These are phyloP conservation scores for Drosophila triauraria DNA, from an alignment of 1,140 invertebrate genomes.

Conservation along the genomic window DNA sequence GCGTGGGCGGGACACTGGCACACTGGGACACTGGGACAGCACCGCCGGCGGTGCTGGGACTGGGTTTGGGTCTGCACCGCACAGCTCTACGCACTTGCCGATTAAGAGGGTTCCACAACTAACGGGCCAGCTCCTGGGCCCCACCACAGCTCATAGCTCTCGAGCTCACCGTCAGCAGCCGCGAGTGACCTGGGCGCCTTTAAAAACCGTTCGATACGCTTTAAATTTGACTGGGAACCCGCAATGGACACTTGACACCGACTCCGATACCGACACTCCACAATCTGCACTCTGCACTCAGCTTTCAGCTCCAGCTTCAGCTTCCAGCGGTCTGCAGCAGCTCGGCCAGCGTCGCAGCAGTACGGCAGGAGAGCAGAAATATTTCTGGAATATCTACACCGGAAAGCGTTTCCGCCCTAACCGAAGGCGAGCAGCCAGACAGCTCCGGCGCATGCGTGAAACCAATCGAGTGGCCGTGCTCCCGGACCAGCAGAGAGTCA, in stretches of 20 bases:
- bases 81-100: conserved; percentile 22
- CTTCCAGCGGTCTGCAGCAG: conserved; percentile 19
- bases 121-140: conserved; percentile 2
- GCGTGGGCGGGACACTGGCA: conserved; percentile 12
- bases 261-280: background rate
- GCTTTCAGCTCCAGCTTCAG: conserved; percentile 8
- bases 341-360: conserved; percentile 38
- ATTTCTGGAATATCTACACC: conserved; percentile 83
- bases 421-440: conserved; percentile 20
- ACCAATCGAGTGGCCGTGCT: conserved; percentile 15
- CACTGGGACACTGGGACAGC: conserved; percentile 4
- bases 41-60: conserved; percentile 13
- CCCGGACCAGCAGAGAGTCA: conserved; percentile 11
- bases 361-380: conserved; percentile 69
- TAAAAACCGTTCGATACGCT: conserved; percentile 70
- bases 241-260: background rate
- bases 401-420: conserved; percentile 83
- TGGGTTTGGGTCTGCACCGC: conserved; percentile 10
- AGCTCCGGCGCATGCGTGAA: conserved; percentile 57
- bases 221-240: conserved; percentile 29
- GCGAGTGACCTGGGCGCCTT: conserved; percentile 62
- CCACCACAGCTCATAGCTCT: conserved; percentile 13
- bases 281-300: conserved; percentile 19
- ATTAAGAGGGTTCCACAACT: conserved; percentile 24
- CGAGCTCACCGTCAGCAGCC: conserved; percentile 21